phyloP scores from a whole-genome alignment of 1,140 invertebrate genomes.

The Hestina assimilis region DNA sequence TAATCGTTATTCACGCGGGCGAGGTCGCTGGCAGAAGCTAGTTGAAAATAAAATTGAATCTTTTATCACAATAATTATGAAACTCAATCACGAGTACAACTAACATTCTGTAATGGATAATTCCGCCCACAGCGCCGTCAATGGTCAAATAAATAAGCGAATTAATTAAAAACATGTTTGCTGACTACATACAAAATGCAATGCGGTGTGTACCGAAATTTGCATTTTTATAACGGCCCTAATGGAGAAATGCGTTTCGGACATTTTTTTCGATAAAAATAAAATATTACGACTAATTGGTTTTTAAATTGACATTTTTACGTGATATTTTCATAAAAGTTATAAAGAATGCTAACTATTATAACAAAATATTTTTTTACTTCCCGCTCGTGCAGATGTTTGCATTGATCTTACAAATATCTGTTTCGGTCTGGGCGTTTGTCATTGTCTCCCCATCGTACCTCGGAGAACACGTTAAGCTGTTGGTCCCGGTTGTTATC shows the following conservation, averaged over 20 bases:
- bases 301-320: neutral
- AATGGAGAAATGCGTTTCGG: constrained; percentile 43
- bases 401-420: no score
- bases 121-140: constrained; percentile 34
- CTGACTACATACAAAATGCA: constrained; percentile 55
- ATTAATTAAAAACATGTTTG: constrained; percentile 67
- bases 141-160: constrained; percentile 55
- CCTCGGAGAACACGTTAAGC: no score
- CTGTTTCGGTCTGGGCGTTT: no score
- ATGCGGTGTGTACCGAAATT: constrained; percentile 36
- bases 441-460: no score
- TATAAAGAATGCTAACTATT: no score
- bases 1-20: no score
- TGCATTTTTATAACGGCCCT: constrained; percentile 52
- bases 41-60: no score
- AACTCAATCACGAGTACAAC: constrained; percentile 25
- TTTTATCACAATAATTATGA: neutral
- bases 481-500: no score
- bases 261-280: constrained; percentile 35
- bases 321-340: neutral
- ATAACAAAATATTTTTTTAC: no score
- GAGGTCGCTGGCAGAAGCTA: no score
- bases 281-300: constrained; percentile 23
- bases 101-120: constrained; percentile 33
- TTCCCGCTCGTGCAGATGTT: no score